A percentile compares a stretch with the other conserved stretches of the same genome.
These are phyloP conservation scores for Nipponia nippon DNA, from an alignment of 2,113 vertebrate genomes.

Conservation along the genomic window DNA sequence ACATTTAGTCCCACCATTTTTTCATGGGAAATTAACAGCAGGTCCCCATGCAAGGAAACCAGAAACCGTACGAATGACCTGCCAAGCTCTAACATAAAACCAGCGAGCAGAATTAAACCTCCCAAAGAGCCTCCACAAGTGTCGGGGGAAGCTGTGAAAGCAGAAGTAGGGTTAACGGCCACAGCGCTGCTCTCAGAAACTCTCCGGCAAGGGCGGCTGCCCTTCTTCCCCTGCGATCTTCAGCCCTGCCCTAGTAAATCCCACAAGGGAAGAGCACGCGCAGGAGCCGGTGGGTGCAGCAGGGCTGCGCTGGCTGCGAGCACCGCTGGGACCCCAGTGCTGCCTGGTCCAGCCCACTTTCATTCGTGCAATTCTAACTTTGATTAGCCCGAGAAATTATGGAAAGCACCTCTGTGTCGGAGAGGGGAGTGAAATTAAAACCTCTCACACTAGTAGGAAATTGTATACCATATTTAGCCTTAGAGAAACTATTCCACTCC, in stretches of 20 bases:
- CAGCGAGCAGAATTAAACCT: neutral
- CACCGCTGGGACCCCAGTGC: rapidly evolving
- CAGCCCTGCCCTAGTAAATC: neutral
- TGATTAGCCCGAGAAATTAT: rapidly evolving
- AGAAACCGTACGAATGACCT: neutral
- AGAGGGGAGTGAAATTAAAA: neutral
- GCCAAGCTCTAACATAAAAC: neutral
- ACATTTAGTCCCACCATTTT: neutral
- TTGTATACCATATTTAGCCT: neutral
- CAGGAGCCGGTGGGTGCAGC: neutral
- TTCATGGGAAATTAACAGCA: neutral
- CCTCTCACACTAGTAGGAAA: rapidly evolving
- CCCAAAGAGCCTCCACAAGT: neutral
- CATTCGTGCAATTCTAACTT: neutral
- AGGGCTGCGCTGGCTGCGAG: neutral
- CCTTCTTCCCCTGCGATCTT: rapidly evolving
- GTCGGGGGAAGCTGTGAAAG: neutral
- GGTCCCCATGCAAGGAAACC: neutral
- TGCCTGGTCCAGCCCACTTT: neutral
- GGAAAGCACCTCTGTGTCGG: neutral
- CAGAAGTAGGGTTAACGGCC: neutral
- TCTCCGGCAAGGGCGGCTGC: rapidly evolving
- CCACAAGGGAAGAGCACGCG: rapidly evolving
- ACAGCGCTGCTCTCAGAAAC: neutral
- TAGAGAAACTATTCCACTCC: neutral